These are phyloP conservation scores for Smittia sp. DNA, from an alignment of 2,888 invertebrate genomes.

Conservation along the genomic window DNA sequence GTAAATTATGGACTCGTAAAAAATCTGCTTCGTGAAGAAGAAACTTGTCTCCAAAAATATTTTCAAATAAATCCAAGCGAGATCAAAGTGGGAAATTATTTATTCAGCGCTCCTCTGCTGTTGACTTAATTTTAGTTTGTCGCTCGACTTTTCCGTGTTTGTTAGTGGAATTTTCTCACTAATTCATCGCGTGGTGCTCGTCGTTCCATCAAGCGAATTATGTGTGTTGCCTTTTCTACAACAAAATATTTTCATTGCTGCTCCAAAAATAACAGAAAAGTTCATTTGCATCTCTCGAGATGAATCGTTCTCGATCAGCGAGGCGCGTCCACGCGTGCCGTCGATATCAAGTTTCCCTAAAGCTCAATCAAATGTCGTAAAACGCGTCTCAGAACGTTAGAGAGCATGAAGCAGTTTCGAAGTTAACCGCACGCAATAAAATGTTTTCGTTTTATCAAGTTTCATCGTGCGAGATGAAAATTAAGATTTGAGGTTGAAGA, in stretches of 20 bases:
- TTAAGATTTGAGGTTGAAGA: background rate
- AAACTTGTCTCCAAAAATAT: background rate
- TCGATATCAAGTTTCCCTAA: slow-evolving; percentile 2
- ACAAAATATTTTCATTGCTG: background rate
- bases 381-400: background rate
- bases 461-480: background rate
- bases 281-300: background rate
- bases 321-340: background rate
- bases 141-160: background rate
- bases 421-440: background rate
- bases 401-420: background rate
- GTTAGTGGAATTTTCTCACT: background rate
- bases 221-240: background rate
- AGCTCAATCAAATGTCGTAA: background rate
- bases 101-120: background rate
- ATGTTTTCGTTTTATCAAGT: background rate
- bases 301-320: too few relatives aligned
- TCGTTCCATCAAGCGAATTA: background rate
- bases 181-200: too few relatives aligned
- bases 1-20: slow-evolving; percentile 3
- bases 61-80: too few relatives aligned
- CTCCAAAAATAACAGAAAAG: background rate
- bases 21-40: background rate
- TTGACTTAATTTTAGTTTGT: background rate
- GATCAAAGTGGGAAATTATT: slow-evolving; percentile 8